These are phyloP conservation scores for Caenorhabditis elegans DNA, from an alignment of 1,140 invertebrate species.

Conservation along the genomic window WBcel235 BX284604.4:12349501-12350000, in stretches of 20 bases:
- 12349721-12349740: not conserved
- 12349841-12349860: not conserved
- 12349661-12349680: not conserved
- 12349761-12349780: not conserved
- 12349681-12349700: not conserved
- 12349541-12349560: not conserved
- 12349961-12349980: not conserved
- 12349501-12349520: not conserved
- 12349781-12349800: not conserved
- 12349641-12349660: not conserved
- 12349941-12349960: not conserved
- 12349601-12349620: too few species aligned
- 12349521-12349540: not conserved
- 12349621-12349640: not conserved
- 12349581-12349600: too few species aligned
- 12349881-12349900: not conserved
- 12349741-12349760: not conserved
- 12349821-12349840: constrained; percentile 23
- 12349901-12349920: not conserved
- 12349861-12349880: not conserved
- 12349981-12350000: constrained; percentile 13
- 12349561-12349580: not conserved
- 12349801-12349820: not conserved
- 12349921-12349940: not conserved
- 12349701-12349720: not conserved